Percentiles rank a stretch among this genome's conserved stretches.
Evolutionary conservation across 1,140 invertebrate species (phyloP).

Genomic region (Ips nitidus): DNA sequence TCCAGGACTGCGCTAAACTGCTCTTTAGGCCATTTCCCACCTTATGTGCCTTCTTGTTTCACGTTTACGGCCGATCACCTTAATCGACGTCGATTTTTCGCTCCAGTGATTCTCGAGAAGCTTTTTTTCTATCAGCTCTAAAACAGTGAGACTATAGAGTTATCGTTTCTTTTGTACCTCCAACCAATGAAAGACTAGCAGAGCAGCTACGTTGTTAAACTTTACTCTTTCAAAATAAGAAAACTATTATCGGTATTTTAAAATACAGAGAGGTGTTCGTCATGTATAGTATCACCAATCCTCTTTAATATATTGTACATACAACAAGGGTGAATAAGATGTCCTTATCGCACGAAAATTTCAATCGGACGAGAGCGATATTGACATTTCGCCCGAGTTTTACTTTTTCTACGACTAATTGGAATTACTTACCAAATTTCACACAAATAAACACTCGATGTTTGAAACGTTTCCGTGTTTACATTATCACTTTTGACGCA

Average conservation of each 20-base stretch:
- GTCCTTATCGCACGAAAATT: too few species aligned
- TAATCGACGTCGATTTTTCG: neutral
- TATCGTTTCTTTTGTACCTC: neutral
- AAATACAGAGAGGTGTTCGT: too few species aligned
- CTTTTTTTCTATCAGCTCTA: neutral
- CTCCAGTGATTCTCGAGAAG: neutral
- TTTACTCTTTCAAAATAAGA: neutral
- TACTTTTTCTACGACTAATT: too few species aligned
- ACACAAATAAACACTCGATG: too few species aligned
- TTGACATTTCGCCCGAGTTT: too few species aligned
- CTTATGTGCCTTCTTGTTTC: slow-evolving; percentile 8
- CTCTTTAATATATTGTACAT: too few species aligned
- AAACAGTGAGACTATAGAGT: neutral
- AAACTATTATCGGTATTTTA: neutral
- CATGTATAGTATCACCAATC: too few species aligned
- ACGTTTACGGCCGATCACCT: neutral
- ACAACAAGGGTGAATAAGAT: too few species aligned
- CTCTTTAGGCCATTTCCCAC: slow-evolving; percentile 28
- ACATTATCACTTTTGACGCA: too few species aligned
- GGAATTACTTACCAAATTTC: too few species aligned
- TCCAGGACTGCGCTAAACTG: slow-evolving; percentile 9
- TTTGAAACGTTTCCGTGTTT: too few species aligned
- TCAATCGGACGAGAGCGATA: too few species aligned
- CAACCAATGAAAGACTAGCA: neutral
- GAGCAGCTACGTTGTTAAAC: neutral